A percentile compares a stretch with the other conserved stretches of the same genome.
phyloP scores from a whole-genome alignment of 2,888 invertebrate species.

The Ganaspis brasiliensis region DNA sequence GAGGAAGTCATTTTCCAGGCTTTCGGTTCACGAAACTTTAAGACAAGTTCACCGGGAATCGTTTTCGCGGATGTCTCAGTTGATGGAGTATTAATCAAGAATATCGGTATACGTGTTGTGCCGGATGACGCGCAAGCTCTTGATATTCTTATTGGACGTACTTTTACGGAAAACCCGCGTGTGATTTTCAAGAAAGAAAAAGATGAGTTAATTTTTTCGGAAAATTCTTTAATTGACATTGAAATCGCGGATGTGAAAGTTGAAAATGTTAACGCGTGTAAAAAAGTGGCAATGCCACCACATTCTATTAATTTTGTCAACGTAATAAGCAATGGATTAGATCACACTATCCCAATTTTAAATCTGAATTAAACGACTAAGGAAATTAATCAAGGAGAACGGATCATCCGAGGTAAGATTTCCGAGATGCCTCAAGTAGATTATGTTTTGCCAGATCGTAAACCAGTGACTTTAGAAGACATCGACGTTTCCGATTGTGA shows the following conservation, averaged over 20 bases:
- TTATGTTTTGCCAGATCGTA: too few species aligned
- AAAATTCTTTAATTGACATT: conserved; percentile 52
- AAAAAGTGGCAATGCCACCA: too few species aligned
- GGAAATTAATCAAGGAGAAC: too few species aligned
- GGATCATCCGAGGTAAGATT: too few species aligned
- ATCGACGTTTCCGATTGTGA: conserved; percentile 24
- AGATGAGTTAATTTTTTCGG: neutral
- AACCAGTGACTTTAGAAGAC: neutral
- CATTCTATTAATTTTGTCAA: too few species aligned
- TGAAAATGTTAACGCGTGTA: too few species aligned
- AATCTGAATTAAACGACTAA: too few species aligned
- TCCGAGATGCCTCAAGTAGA: too few species aligned
- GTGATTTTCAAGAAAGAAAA: neutral
- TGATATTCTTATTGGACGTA: neutral
- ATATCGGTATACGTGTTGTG: neutral
- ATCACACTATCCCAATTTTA: too few species aligned
- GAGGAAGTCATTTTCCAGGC: neutral
- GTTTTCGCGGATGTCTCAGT: neutral
- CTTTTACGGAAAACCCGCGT: neutral
- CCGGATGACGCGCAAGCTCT: neutral
- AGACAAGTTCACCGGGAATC: neutral
- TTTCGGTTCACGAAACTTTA: neutral
- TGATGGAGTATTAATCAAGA: neutral
- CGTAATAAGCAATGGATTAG: too few species aligned
- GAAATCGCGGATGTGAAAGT: too few species aligned